phyloP scores from a whole-genome alignment of 2,888 invertebrate genomes.

The Eupithecia insigniata region DNA sequence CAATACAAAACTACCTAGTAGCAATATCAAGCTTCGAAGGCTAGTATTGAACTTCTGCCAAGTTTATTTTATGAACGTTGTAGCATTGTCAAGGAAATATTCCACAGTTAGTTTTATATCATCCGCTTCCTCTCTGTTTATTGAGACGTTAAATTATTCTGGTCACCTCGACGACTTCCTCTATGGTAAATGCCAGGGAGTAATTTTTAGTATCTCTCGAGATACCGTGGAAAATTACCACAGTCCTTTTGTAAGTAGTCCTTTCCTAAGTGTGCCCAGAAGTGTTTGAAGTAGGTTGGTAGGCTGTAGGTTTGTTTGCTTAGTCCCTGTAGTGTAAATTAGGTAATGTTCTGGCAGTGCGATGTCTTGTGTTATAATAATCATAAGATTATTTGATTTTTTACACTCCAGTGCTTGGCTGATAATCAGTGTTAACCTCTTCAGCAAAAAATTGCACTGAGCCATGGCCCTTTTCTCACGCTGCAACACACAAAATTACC shows the following conservation, averaged over 20 bases:
- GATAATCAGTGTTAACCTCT: too few species aligned
- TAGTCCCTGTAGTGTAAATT: background rate
- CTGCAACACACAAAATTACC: too few species aligned
- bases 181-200: background rate
- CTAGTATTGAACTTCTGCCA: constrained; percentile 4
- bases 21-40: background rate
- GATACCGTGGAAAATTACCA: background rate
- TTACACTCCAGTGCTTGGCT: too few species aligned
- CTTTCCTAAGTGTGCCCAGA: background rate
- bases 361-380: background rate
- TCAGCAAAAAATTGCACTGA: too few species aligned
- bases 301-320: background rate
- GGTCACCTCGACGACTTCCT: constrained; percentile 10
- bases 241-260: background rate
- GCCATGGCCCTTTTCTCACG: too few species aligned
- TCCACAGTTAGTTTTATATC: constrained; percentile 3
- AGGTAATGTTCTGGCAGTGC: background rate
- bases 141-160: constrained; percentile 11
- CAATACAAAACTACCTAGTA: too few species aligned
- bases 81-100: constrained; percentile 4
- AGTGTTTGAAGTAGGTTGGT: too few species aligned
- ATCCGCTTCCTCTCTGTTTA: constrained; percentile 6
- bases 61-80: constrained; percentile 3
- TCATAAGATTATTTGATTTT: too few species aligned
- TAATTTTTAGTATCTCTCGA: too few species aligned